Base-by-base conservation (phyloP, 2,797 vertebrate genomes). In the Pteropus rufus region DNA sequence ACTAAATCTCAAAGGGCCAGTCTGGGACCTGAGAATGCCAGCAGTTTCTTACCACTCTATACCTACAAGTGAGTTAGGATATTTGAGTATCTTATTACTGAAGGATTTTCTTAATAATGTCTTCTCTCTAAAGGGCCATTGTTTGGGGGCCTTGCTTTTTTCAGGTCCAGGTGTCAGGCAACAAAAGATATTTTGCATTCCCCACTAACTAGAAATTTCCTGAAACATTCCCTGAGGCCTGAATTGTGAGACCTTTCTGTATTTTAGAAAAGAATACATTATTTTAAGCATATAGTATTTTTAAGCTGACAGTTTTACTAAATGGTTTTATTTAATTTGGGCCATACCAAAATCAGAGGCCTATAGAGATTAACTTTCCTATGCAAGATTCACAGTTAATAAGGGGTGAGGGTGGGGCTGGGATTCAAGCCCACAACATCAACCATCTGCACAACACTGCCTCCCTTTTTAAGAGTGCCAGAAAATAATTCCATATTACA, bases 191-290 rank as follows among this genome's bases (percentile, higher is more conserved):
- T 24, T 81, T 92, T 69, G 21, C 24, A 41, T 81, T 81, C 41
- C 41, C 36, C 0, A 36, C 76, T 82, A 92, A 88, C 69, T 93
- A 70, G 72, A 86, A 95, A 88, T 87, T 90, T 90, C 77, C 60
- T 77, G 79, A 85, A 86, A 94, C 2, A 65, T 70, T 83, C 64
- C 16, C 64, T 83, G 10, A 36, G 60, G 3, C 52, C n/a, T 56
- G 26, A 85, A 85, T 70, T 29, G 2, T 84, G 88, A 46, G 29
- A 67, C 3, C 62, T 80, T 92, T 80, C 52, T 54, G 19, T 12
- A 64, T 58, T 93, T 90, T 96, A 60, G 54, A 23, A 93, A 94
- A 91, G 2, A 77, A 79, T 41, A 23, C 31, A 18, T 69, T 89
- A 84, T 58, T 80, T 89, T 92, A 77, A 88, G 39, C 73, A 56